Conservation (phyloP, 2,797 vertebrate genomes). For the Macroramphosus scolopax region DNA sequence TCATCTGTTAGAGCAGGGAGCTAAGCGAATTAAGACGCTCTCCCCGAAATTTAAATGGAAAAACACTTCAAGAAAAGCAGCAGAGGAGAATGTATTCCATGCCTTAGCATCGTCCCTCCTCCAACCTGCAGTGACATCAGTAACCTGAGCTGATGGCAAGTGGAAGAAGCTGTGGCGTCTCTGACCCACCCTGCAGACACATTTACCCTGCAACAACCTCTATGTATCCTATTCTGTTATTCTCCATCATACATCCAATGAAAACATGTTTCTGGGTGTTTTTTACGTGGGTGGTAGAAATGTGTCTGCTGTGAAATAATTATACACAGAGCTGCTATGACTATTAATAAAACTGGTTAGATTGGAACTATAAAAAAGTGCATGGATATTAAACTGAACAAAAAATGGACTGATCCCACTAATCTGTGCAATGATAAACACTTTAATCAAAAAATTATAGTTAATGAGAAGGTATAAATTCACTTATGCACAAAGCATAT, state of each 20-base stretch:
- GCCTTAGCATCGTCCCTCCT: slow-evolving; percentile 36
- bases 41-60: slow-evolving; percentile 20
- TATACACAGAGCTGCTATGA: slow-evolving; percentile 2
- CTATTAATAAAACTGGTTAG: no score
- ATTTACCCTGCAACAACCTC: slow-evolving; percentile 33
- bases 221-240: not conserved
- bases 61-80: not conserved
- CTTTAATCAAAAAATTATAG: no score
- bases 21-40: slow-evolving; percentile 40
- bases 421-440: no score
- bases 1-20: slow-evolving; percentile 48
- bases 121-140: slow-evolving; percentile 33
- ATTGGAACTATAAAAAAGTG: no score
- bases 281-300: slow-evolving; percentile 25
- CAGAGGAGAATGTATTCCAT: not conserved
- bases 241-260: slow-evolving; percentile 5
- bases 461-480: no score
- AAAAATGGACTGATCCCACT: no score
- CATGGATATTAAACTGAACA: no score
- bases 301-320: slow-evolving; percentile 23
- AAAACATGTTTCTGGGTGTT: slow-evolving; percentile 10
- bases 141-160: slow-evolving; percentile 42
- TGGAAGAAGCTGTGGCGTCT: slow-evolving; percentile 22
- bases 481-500: no score
- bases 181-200: slow-evolving; percentile 50